Evolutionary conservation across 2,113 vertebrate species (phyloP).

Genomic region (Gasterosteus aculeatus): DNA sequence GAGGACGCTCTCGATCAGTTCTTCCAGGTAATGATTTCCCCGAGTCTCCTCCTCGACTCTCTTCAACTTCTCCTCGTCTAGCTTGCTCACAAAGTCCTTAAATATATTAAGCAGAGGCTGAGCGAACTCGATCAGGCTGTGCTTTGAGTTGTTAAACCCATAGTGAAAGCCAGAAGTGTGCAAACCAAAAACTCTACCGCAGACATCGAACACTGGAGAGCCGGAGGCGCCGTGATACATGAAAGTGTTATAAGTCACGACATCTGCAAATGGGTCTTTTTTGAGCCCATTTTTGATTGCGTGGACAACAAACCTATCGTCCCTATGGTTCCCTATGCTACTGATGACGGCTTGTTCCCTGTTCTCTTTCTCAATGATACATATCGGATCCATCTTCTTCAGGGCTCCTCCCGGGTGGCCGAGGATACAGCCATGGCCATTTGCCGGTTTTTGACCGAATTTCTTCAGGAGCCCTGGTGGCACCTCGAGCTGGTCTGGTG

Average conservation of each 20-base stretch:
- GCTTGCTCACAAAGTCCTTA: neutral
- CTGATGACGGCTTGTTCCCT: neutral
- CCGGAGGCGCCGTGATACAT: slow-evolving; percentile 50
- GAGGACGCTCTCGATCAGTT: too few species aligned
- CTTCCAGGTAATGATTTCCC: neutral
- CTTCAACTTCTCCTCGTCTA: neutral
- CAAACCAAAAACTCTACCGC: slow-evolving; percentile 16
- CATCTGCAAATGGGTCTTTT: neutral
- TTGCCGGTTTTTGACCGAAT: neutral
- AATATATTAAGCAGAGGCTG: slow-evolving; percentile 26
- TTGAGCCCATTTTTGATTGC: fast-evolving
- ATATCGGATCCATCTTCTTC: slow-evolving; percentile 30
- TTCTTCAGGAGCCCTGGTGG: slow-evolving; percentile 41
- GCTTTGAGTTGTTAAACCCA: fast-evolving
- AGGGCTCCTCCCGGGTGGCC: slow-evolving; percentile 14
- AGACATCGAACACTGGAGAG: slow-evolving; percentile 45
- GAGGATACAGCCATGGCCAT: slow-evolving; percentile 35
- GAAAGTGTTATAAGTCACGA: slow-evolving; percentile 7
- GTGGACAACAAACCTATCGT: fast-evolving
- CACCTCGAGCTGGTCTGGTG: neutral
- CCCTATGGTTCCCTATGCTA: too few species aligned
- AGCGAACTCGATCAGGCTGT: slow-evolving; percentile 14
- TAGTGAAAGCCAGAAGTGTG: neutral
- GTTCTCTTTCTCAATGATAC: slow-evolving; percentile 31
- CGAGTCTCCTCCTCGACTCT: neutral